Conservation (phyloP, 1,140 invertebrate genomes). For the Conus ventricosus region DNA sequence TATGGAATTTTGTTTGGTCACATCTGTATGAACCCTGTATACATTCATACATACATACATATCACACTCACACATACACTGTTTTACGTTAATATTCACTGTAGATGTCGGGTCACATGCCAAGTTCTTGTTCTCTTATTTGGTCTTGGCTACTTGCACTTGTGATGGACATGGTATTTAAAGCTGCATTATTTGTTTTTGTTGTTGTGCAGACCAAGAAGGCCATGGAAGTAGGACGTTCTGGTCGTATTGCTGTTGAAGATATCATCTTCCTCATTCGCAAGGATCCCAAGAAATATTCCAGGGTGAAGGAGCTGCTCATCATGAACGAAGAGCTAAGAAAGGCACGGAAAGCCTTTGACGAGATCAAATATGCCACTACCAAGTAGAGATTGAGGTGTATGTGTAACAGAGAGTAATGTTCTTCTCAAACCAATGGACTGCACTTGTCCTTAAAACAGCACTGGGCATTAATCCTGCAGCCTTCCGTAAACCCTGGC, state of each 20-base stretch:
- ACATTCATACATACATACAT: too few relatives aligned
- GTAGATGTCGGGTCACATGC: too few relatives aligned
- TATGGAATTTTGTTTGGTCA: too few relatives aligned
- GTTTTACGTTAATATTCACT: too few relatives aligned
- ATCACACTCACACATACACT: too few relatives aligned
- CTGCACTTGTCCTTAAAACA: background rate
- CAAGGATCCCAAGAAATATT: constrained; percentile 97
- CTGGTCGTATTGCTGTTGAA: constrained; percentile 96
- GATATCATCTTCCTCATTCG: constrained; percentile 99
- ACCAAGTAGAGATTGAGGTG: constrained; percentile 50
- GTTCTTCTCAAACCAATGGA: background rate
- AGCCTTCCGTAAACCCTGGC: too few relatives aligned
- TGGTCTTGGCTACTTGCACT: too few relatives aligned
- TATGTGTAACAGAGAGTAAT: background rate
- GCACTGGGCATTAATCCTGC: background rate
- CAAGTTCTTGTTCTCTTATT: too few relatives aligned
- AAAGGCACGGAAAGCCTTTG: constrained; percentile 99
- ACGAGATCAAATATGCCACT: constrained; percentile 93
- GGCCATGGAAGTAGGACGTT: constrained; percentile 97
- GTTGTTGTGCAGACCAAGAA: constrained; percentile 81
- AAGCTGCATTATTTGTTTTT: too few relatives aligned
- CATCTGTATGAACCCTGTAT: too few relatives aligned
- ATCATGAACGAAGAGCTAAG: constrained; percentile 99
- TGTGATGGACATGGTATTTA: too few relatives aligned
- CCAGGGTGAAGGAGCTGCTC: constrained; percentile 93